Conservation (phyloP, 2,888 invertebrate species). For the Caenorhabditis sp. region DNA sequence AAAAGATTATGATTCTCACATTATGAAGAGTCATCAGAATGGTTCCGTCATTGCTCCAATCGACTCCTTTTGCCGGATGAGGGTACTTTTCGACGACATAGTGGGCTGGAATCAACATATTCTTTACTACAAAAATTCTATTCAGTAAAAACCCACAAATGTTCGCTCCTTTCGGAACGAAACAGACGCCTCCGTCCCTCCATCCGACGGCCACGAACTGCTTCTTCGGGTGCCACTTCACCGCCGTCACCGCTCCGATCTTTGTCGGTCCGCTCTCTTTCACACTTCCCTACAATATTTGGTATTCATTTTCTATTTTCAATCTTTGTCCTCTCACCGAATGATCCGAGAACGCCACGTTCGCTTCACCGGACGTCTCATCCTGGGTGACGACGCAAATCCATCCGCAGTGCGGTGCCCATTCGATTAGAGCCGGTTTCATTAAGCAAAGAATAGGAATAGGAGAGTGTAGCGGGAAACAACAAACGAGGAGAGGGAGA, state of each 20-base stretch:
- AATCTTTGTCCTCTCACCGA: slow-evolving; percentile 27
- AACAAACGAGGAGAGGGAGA: slow-evolving; percentile 6
- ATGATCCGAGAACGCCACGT: slow-evolving; percentile 52
- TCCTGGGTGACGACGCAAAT: slow-evolving; percentile 34
- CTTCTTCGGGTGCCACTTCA: slow-evolving; percentile 72
- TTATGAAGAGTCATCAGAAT: slow-evolving; percentile 39
- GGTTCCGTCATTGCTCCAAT: slow-evolving; percentile 57
- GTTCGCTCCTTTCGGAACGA: slow-evolving; percentile 39
- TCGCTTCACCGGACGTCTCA: slow-evolving; percentile 11
- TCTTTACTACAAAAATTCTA: too few species aligned
- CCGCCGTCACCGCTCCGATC: slow-evolving; percentile 27
- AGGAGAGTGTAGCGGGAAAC: slow-evolving; percentile 10
- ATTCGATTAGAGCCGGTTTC: slow-evolving; percentile 44
- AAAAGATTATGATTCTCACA: too few species aligned
- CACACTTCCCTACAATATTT: slow-evolving; percentile 24
- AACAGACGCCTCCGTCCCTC: slow-evolving; percentile 65
- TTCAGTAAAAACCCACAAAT: slow-evolving; percentile 6
- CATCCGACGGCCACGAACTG: slow-evolving; percentile 71
- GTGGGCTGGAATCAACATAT: slow-evolving; percentile 41
- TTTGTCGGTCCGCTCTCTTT: slow-evolving; percentile 37
- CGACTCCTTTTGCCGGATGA: slow-evolving; percentile 14
- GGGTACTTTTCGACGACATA: slow-evolving; percentile 20
- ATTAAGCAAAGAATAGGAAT: not conserved
- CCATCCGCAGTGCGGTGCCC: slow-evolving; percentile 49
- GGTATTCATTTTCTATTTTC: not conserved